phyloP scores from a whole-genome alignment of 2,113 vertebrate species.

The Chaenogobius annularis region DNA sequence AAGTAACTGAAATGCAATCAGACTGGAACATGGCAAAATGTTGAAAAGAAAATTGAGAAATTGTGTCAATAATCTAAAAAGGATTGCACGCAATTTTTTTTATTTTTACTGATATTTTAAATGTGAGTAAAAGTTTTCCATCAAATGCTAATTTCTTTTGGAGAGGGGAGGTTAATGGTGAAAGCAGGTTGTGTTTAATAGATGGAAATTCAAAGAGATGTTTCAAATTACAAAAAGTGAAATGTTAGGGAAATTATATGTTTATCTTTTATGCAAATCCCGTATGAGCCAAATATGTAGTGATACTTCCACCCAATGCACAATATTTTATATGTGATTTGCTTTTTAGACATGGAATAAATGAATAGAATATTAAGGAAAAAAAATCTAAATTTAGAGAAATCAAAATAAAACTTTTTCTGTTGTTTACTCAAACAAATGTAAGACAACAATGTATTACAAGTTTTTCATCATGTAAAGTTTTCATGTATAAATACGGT shows the following conservation, averaged over 20 bases:
- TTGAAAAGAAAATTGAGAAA: not conserved
- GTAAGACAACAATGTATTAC: too few species aligned
- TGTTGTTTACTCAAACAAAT: too few species aligned
- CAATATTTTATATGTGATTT: not conserved
- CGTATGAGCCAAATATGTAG: not conserved
- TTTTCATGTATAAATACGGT: too few species aligned
- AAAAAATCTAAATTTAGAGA: too few species aligned
- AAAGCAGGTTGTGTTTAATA: not conserved
- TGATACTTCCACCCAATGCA: not conserved
- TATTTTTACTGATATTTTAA: too few species aligned
- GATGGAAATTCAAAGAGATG: not conserved
- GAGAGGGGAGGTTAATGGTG: not conserved
- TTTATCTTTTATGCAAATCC: not conserved
- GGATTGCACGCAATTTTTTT: not conserved
- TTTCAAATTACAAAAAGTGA: not conserved
- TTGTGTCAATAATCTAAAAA: not conserved
- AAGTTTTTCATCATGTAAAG: too few species aligned
- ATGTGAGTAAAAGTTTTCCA: constrained; percentile 3
- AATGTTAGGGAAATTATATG: not conserved
- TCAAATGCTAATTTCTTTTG: not conserved
- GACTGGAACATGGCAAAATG: not conserved
- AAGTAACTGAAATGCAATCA: constrained; percentile 8
- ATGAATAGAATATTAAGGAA: too few species aligned
- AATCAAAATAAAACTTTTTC: too few species aligned
- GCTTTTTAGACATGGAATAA: not conserved